Conservation (phyloP, 2,797 vertebrate species). For the Chloroceryle inda region DNA sequence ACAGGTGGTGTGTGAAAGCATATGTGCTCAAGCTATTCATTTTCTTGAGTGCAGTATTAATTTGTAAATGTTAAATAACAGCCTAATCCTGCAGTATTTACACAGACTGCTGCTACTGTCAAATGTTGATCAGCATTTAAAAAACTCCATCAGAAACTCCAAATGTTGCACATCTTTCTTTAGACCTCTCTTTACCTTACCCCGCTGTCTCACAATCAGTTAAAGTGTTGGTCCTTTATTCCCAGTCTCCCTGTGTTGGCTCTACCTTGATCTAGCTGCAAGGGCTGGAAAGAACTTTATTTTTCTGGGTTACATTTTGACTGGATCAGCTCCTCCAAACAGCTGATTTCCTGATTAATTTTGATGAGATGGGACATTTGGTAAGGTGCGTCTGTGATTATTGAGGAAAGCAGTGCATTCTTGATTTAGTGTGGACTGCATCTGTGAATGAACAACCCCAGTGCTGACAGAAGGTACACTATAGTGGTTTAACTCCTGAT, state of each 20-base stretch:
- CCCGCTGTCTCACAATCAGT: not conserved
- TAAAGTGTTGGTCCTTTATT: not conserved
- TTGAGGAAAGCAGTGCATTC: not conserved
- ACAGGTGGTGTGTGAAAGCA: constrained; percentile 28
- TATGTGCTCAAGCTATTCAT: not conserved
- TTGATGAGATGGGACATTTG: not conserved
- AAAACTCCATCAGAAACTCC: not conserved
- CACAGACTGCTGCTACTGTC: not conserved
- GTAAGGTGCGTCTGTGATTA: not conserved
- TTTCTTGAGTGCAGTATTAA: not conserved
- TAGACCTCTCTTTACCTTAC: not conserved
- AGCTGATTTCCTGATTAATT: not conserved
- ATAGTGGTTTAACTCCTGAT: not conserved
- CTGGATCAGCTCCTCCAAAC: not conserved
- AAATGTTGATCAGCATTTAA: not conserved
- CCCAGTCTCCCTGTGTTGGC: not conserved
- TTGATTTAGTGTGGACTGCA: accelerated
- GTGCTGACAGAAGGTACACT: not conserved
- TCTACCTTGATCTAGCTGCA: not conserved
- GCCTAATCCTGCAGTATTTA: not conserved
- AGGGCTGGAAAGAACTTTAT: not conserved
- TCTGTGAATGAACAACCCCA: not conserved
- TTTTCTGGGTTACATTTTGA: not conserved
- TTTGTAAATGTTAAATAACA: constrained; percentile 12
- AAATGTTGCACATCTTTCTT: not conserved